These are phyloP conservation scores for Pseudomyrmex flavicornis DNA, from an alignment of 1,140 invertebrate species.

Conservation along the genomic window DNA sequence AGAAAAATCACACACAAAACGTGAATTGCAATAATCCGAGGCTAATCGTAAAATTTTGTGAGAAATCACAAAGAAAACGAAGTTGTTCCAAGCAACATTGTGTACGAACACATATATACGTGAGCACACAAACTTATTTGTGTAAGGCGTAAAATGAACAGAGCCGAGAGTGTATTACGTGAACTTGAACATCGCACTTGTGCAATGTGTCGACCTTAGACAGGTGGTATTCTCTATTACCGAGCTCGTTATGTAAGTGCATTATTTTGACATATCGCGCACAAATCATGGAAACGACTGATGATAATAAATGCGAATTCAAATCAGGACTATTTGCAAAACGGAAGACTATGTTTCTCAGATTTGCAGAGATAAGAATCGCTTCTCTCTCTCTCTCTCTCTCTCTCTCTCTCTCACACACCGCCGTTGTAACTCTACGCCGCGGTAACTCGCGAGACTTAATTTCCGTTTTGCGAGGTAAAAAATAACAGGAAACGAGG, in stretches of 20 bases:
- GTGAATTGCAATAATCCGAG: conserved; percentile 5
- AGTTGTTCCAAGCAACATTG: not conserved
- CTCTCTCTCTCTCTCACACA: not conserved
- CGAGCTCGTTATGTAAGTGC: conserved; percentile 7
- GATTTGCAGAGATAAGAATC: conserved; percentile 42
- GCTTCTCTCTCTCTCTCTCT: conserved; percentile 14
- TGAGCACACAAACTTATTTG: not conserved
- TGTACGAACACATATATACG: not conserved
- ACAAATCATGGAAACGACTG: conserved; percentile 10
- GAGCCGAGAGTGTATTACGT: not conserved
- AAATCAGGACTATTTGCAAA: conserved; percentile 6
- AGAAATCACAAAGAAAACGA: not conserved
- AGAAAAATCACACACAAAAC: conserved; percentile 6
- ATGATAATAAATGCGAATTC: conserved; percentile 22
- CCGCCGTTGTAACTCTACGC: conserved; percentile 16
- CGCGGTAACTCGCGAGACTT: conserved; percentile 46
- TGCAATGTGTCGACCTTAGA: not conserved
- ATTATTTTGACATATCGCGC: conserved; percentile 5
- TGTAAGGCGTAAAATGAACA: conserved; percentile 4
- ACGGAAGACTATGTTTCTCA: conserved; percentile 30
- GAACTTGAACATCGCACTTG: conserved; percentile 7
- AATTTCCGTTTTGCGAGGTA: conserved; percentile 73
- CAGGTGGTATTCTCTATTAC: conserved; percentile 11
- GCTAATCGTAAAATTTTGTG: conserved; percentile 20
- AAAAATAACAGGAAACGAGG: conserved; percentile 77